Percentiles rank a stretch among this genome's conserved stretches.
Evolutionary conservation across 1,140 invertebrate species (phyloP).

Genomic region (Asobara japonica): DNA sequence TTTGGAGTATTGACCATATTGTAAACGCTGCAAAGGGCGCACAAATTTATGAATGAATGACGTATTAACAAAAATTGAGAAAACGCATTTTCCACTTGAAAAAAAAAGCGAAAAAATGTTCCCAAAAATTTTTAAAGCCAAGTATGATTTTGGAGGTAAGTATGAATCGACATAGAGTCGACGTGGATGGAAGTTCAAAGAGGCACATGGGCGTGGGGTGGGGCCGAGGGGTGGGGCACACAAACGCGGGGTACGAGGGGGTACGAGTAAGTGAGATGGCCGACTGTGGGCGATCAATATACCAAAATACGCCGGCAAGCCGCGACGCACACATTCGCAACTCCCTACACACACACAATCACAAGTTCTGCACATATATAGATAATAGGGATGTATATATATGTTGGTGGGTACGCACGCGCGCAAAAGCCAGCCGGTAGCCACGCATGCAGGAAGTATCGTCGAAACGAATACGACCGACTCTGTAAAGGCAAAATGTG

Average conservation of each 20-base stretch:
- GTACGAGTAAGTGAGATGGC: conserved; percentile 61
- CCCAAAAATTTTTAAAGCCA: neutral
- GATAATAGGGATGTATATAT: conserved; percentile 37
- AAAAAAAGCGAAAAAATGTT: neutral
- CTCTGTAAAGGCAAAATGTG: conserved; percentile 16
- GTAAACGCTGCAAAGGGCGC: no score
- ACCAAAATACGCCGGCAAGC: conserved; percentile 66
- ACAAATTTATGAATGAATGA: no score
- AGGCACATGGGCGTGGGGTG: neutral
- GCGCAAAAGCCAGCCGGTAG: conserved; percentile 18
- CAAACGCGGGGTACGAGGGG: conserved; percentile 55
- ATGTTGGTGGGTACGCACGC: conserved; percentile 31
- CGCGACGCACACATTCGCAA: conserved; percentile 46
- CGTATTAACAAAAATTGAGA: no score
- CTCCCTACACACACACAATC: conserved; percentile 24
- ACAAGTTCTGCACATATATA: neutral
- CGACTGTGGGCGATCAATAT: conserved; percentile 65
- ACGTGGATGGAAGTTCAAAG: neutral
- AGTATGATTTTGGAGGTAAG: no score
- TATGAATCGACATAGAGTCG: no score
- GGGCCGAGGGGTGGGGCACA: conserved; percentile 6
- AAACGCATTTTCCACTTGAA: neutral
- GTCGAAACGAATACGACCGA: conserved; percentile 33
- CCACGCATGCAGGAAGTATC: conserved; percentile 43
- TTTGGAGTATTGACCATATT: no score